A percentile compares a stretch with the other conserved stretches of the same genome.
phyloP scores from a whole-genome alignment of 2,797 vertebrate genomes.

The Austrolebias charrua region DNA sequence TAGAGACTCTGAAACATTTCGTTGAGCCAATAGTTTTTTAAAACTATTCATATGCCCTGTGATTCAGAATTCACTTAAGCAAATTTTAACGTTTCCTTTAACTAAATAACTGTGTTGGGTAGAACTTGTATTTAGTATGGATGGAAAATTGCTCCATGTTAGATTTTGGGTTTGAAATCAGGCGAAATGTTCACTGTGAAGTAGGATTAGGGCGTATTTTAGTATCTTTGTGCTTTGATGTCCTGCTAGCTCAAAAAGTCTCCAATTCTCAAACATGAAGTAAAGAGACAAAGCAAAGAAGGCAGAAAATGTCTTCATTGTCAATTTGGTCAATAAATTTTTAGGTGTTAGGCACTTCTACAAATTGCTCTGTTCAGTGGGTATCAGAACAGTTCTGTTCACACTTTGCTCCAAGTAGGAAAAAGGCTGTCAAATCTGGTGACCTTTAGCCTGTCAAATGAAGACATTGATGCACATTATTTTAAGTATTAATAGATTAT shows the following conservation, averaged over 20 bases:
- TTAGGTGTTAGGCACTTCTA: conserved; percentile 4
- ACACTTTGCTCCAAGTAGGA: neutral
- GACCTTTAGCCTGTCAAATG: neutral
- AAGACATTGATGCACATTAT: neutral
- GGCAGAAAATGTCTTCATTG: neutral
- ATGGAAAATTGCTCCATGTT: conserved; percentile 10
- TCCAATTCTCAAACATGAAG: neutral
- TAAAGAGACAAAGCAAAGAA: neutral
- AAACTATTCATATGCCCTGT: conserved; percentile 17
- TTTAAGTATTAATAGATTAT: neutral
- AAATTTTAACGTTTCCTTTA: conserved; percentile 30
- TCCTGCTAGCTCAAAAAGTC: conserved; percentile 2
- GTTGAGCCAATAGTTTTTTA: conserved; percentile 12
- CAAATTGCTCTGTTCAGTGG: conserved; percentile 17
- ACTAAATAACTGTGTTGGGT: conserved; percentile 17
- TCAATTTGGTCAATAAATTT: neutral
- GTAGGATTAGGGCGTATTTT: conserved; percentile 18
- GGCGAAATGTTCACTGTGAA: conserved; percentile 12
- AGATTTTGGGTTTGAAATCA: conserved; percentile 26
- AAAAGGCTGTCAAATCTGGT: neutral
- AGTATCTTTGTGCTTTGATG: conserved; percentile 33
- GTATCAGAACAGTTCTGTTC: conserved; percentile 5
- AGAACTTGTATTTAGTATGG: conserved; percentile 5
- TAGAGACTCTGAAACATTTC: conserved; percentile 19
- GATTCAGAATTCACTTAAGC: conserved; percentile 42